Percentiles rank a stretch among this genome's conserved stretches.
Conservation (phyloP, 2,113 vertebrate species). For the Lophura nycthemera region DNA sequence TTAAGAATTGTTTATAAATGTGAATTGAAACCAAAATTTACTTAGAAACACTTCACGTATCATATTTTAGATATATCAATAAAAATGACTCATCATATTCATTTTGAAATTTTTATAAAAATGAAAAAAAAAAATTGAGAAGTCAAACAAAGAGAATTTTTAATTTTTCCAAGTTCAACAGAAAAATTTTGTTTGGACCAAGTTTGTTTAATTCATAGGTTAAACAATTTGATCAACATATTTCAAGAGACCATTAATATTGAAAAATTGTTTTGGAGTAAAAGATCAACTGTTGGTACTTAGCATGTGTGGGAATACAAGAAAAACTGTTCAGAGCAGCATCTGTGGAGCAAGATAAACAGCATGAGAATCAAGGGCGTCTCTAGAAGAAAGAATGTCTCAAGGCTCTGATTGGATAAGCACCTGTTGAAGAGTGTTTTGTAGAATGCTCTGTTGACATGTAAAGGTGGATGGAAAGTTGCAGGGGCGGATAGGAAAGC, state of each 20-base stretch:
- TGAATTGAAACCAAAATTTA: not conserved
- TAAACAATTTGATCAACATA: not conserved
- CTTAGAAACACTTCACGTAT: not conserved
- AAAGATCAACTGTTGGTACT: not conserved
- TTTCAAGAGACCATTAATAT: not conserved
- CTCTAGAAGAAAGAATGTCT: too few relatives aligned
- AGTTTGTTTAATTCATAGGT: not conserved
- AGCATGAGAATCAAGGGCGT: too few relatives aligned
- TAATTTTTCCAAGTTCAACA: not conserved
- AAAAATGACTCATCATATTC: not conserved
- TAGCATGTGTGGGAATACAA: too few relatives aligned
- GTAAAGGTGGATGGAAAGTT: too few relatives aligned
- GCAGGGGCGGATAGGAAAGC: too few relatives aligned
- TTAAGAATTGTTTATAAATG: not conserved
- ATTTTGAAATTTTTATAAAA: not conserved
- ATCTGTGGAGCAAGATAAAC: too few relatives aligned
- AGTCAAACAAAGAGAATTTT: fast-evolving
- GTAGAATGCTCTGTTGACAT: too few relatives aligned
- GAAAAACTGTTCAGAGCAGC: too few relatives aligned
- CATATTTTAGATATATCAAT: not conserved
- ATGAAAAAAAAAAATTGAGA: not conserved
- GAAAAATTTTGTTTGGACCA: not conserved
- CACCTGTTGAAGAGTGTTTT: too few relatives aligned
- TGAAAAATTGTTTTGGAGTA: not conserved
- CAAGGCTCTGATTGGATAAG: too few relatives aligned